A percentile compares a stretch with the other conserved stretches of the same genome.
These are phyloP conservation scores for Drosophila ficusphila DNA, from an alignment of 1,140 invertebrate genomes.

Conservation along the genomic window DNA sequence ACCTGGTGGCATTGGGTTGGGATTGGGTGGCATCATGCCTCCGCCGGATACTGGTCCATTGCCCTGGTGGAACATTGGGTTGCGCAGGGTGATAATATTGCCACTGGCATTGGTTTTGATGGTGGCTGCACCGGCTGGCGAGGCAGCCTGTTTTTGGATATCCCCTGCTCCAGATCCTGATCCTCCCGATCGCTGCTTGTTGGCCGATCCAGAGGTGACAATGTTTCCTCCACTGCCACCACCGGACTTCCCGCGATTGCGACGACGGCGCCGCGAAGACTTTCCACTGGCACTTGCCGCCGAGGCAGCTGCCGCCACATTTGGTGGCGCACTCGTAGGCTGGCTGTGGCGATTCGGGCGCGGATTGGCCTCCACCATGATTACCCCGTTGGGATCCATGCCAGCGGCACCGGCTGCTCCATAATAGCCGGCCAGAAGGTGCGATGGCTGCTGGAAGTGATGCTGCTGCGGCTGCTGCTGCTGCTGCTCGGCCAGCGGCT, in stretches of 20 bases:
- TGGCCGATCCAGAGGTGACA: slow-evolving; percentile 12
- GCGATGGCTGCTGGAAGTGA: slow-evolving; percentile 43
- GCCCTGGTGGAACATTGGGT: slow-evolving; percentile 89
- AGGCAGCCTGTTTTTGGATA: slow-evolving; percentile 1
- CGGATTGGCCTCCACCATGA: slow-evolving; percentile 83
- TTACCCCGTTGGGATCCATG: slow-evolving; percentile 65
- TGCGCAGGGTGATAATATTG: slow-evolving; percentile 90
- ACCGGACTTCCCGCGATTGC: slow-evolving; percentile 86
- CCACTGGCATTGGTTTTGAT: slow-evolving; percentile 71
- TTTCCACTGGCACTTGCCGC: slow-evolving; percentile 49
- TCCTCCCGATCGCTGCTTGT: slow-evolving; percentile 30
- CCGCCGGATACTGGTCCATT: slow-evolving; percentile 48
- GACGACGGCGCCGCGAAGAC: slow-evolving; percentile 86
- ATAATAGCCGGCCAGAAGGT: slow-evolving; percentile 60
- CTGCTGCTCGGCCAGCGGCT: slow-evolving; percentile 60
- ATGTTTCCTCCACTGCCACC: slow-evolving; percentile 8
- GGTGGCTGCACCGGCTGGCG: slow-evolving; percentile 22
- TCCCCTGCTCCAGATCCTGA: slow-evolving; percentile 6
- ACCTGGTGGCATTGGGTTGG: slow-evolving; percentile 67
- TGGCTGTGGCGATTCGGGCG: slow-evolving; percentile 37
- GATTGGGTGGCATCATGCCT: slow-evolving; percentile 52
- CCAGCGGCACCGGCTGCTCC: slow-evolving; percentile 51
- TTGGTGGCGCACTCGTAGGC: slow-evolving; percentile 6
- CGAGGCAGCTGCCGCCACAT: slow-evolving; percentile 38
- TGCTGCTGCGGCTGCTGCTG: slow-evolving; percentile 55